Evolutionary conservation across 35 echinoderm and acorn worm genomes (phyloP).

Genomic region (Stichopus chloronotus): DNA sequence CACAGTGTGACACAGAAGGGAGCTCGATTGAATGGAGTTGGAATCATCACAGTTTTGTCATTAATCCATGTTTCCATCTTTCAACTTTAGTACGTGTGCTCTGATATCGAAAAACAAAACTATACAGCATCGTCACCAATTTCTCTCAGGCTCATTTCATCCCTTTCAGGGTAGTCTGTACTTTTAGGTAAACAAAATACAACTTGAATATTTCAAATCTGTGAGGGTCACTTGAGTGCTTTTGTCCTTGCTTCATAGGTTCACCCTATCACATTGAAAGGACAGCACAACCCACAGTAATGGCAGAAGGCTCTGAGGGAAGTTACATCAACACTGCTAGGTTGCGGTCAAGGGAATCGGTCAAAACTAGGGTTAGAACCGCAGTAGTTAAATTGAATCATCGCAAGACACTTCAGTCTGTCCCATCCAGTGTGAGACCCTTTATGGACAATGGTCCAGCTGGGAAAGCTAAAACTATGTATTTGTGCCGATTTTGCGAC

Average conservation of each 20-base stretch:
- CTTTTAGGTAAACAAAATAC: too few relatives aligned
- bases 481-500: constrained; percentile 16
- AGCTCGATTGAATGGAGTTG: too few relatives aligned
- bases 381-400: neutral
- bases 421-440: neutral
- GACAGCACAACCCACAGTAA: neutral
- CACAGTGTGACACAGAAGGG: too few relatives aligned
- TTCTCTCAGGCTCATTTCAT: too few relatives aligned
- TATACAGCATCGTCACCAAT: too few relatives aligned
- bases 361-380: neutral
- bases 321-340: neutral
- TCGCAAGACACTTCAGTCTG: neutral
- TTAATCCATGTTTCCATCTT: too few relatives aligned
- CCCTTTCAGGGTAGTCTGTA: too few relatives aligned
- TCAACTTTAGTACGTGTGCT: too few relatives aligned
- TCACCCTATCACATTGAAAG: neutral
- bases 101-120: too few relatives aligned
- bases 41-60: too few relatives aligned
- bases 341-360: neutral
- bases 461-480: neutral
- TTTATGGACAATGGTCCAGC: neutral
- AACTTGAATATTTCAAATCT: too few relatives aligned
- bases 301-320: neutral
- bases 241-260: neutral
- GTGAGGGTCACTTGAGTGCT: neutral